Conservation (phyloP, 2,113 vertebrate genomes). For the Corydoras maculifer region DNA sequence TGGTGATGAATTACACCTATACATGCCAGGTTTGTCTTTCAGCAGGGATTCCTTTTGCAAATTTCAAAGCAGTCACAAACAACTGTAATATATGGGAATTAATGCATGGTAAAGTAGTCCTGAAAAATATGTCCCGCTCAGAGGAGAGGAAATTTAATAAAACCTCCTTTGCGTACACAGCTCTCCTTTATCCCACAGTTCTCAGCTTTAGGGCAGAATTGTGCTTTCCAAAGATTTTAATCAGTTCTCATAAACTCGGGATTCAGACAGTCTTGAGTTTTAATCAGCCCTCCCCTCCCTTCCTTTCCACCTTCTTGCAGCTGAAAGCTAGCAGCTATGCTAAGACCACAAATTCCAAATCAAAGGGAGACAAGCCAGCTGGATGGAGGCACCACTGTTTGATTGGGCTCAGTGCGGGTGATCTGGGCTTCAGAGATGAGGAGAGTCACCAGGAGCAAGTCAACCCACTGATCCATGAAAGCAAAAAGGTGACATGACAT, state of each 20-base stretch:
- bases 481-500: conserved; percentile 47
- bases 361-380: conserved; percentile 49
- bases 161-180: not conserved
- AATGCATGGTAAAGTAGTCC: conserved; percentile 19
- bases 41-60: not conserved
- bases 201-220: conserved; percentile 31
- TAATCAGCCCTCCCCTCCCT: conserved; percentile 28
- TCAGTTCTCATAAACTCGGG: conserved; percentile 31
- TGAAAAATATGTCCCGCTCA: conserved; percentile 17
- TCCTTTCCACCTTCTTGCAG: conserved; percentile 39
- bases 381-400: conserved; percentile 43
- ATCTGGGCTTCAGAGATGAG: conserved; percentile 51
- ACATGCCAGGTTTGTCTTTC: no score
- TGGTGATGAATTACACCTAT: no score
- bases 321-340: conserved; percentile 52
- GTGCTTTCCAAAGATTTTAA: conserved; percentile 27
- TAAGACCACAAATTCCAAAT: conserved; percentile 51
- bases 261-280: conserved; percentile 36
- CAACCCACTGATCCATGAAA: conserved; percentile 46
- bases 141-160: conserved; percentile 24
- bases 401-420: conserved; percentile 35
- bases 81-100: conserved; percentile 7
- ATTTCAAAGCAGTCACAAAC: not conserved
- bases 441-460: conserved; percentile 35
- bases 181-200: conserved; percentile 6